Percentiles rank a stretch among this genome's conserved stretches.
These are phyloP conservation scores for Acropora yongei DNA, from an alignment of 64 coral and sea anemone genomes.

Conservation along the genomic window DNA sequence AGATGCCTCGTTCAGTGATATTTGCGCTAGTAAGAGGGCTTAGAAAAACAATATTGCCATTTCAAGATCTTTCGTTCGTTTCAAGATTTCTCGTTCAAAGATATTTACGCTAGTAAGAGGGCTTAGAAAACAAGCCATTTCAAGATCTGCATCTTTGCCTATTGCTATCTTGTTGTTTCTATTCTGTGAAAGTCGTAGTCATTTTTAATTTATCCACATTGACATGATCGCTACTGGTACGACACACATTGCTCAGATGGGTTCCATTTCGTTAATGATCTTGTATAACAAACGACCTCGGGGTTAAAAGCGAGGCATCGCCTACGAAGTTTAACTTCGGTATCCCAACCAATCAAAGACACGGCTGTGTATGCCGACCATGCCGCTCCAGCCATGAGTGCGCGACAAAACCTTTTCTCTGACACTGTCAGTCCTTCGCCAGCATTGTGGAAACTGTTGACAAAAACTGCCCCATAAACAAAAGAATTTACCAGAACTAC, in stretches of 20 bases:
- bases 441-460: not conserved
- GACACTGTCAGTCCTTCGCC: not conserved
- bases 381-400: not conserved
- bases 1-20: too few species aligned
- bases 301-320: not conserved
- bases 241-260: not conserved
- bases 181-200: too few species aligned
- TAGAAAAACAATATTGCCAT: too few species aligned
- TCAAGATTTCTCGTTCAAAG: too few species aligned
- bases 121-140: too few species aligned
- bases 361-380: not conserved
- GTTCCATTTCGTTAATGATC: not conserved
- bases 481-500: not conserved
- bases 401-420: constrained; percentile 20
- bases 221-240: not conserved
- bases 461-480: not conserved
- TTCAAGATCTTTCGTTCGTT: too few species aligned
- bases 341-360: not conserved
- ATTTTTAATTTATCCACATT: too few species aligned
- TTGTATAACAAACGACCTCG: not conserved
- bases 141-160: too few species aligned
- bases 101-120: too few species aligned
- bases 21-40: too few species aligned
- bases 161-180: too few species aligned
- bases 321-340: not conserved